These are phyloP conservation scores for Phalacrocorax brasilianus DNA, from an alignment of 2,113 vertebrate genomes.

Conservation along the genomic window DNA sequence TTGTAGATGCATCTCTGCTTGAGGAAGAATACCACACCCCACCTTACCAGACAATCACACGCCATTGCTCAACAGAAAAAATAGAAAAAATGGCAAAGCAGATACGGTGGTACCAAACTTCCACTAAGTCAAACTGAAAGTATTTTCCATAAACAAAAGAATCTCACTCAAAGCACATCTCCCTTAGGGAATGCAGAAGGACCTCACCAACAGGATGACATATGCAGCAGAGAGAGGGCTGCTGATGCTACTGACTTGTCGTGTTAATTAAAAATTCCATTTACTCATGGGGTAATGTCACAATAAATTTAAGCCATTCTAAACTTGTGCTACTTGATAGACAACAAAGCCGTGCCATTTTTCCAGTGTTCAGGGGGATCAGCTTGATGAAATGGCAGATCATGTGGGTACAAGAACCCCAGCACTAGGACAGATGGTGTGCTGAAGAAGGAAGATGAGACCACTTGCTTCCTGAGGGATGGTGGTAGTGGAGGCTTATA, in stretches of 20 bases:
- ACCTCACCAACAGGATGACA: not conserved
- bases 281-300: not conserved
- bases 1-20: not conserved
- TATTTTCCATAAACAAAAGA: not conserved
- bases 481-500: not conserved
- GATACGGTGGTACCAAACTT: not conserved
- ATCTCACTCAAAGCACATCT: not conserved
- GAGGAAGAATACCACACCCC: not conserved
- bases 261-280: not conserved
- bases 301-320: not conserved
- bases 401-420: not conserved
- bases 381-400: not conserved
- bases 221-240: not conserved
- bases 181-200: not conserved
- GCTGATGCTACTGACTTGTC: not conserved
- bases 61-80: not conserved
- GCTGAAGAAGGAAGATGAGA: not conserved
- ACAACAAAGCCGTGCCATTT: not conserved
- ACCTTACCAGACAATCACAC: not conserved
- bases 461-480: not conserved
- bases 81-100: not conserved
- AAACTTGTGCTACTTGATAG: not conserved
- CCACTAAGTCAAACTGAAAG: not conserved
- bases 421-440: not conserved
- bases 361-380: not conserved